Evolutionary conservation across 2,113 vertebrate species (phyloP).

Genomic region (Sciurus niger): DNA sequence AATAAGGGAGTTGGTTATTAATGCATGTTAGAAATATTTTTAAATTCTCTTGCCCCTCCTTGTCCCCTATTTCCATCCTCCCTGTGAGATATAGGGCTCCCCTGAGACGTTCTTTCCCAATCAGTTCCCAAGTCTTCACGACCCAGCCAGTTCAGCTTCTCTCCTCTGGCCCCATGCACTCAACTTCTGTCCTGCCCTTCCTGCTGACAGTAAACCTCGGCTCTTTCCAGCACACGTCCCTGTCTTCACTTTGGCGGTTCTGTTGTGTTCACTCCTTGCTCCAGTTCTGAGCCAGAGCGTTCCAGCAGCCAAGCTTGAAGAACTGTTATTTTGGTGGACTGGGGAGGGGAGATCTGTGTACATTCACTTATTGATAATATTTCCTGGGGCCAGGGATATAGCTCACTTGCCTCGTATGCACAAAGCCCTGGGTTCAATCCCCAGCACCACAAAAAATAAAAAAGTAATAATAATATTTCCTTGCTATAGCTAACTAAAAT

Average conservation of each 20-base stretch:
- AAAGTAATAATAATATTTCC: background rate
- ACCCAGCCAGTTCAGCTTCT: rapidly evolving
- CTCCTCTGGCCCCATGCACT: rapidly evolving
- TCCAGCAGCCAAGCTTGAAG: background rate
- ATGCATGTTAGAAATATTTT: background rate
- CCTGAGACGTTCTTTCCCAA: background rate
- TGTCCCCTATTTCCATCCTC: background rate
- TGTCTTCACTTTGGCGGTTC: background rate
- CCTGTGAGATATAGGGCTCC: background rate
- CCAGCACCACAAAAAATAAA: too few relatives aligned
- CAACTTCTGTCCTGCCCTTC: background rate
- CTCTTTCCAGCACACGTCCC: background rate
- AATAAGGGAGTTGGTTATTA: background rate
- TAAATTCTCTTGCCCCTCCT: background rate
- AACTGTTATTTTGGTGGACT: background rate
- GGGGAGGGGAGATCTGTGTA: background rate
- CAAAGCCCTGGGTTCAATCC: too few relatives aligned
- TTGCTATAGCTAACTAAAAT: background rate
- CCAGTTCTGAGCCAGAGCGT: background rate
- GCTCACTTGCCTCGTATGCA: too few relatives aligned
- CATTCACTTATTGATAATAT: background rate
- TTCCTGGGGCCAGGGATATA: background rate
- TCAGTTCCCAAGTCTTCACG: background rate
- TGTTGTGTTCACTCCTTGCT: background rate
- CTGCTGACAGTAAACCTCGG: background rate